Evolutionary conservation across 1,140 invertebrate species (phyloP), one percentile per base, ranked within the genome.

Genomic region (Drosophila malerkotliana): DNA sequence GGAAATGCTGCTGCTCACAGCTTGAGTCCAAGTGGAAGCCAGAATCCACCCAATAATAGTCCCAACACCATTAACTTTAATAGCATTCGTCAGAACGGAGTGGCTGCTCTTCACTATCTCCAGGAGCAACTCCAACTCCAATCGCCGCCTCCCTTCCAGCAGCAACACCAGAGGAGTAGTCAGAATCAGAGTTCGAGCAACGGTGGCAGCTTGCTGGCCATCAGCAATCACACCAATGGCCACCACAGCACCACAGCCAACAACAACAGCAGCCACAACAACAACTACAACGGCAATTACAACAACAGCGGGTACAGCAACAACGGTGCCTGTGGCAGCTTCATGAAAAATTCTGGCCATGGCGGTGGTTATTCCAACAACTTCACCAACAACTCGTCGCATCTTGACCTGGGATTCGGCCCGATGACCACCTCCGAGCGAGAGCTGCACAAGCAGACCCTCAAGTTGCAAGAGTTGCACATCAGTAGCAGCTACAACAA

Each of bases 1-100:
- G 60, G 59, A 69, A 73, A 47, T 59, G 73, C 51, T 76, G 62
- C 75, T 72, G 55, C 67, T 71, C 67, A 71, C 41, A 69, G 9
- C 30, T 32, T 48, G 26, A 71, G 67, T 57, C 67, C 67, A 18
- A 71, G 45, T 69, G 67, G 67, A 71, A 57, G 67, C 44, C 66
- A 67, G 34, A 68, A 68, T 12, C 69, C 8, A 0, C 8, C 49
- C 53, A 72, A 10, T 48, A 55, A 30, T n/a, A 53, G 32, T 37
- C 24, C 32, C 15, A 53, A 32, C 18, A 69, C 32, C 44, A 55
- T 69, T 34, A 45, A 67, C 30, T 71, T 69, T 10, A 69, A 71
- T 41, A 69, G 51, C 7, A 71, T 71, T 26, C 67, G 67, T 15
- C 67, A 71, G 44, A 71, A 71, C 15, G 67, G 67, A 57, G 67